These are phyloP conservation scores for Panthera leo DNA, from an alignment of 2,113 vertebrate species.

Conservation along the genomic window DNA sequence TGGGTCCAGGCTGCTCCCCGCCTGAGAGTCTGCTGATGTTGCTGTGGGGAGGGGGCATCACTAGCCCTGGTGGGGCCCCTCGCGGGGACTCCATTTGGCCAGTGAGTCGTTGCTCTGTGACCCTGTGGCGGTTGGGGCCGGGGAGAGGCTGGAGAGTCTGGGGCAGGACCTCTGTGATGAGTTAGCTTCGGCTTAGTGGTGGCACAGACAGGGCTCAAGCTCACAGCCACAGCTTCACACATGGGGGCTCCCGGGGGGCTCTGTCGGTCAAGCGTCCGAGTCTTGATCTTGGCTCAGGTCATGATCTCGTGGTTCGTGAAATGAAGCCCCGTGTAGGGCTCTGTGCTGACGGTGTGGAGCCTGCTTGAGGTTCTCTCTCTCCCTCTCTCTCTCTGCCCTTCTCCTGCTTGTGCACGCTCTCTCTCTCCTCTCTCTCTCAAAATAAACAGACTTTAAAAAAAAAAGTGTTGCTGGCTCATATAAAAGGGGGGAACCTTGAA, in stretches of 20 bases:
- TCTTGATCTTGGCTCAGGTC: too few species aligned
- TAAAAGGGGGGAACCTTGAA: too few species aligned
- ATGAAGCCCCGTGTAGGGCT: too few species aligned
- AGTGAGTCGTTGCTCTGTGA: not conserved
- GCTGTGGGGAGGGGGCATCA: too few species aligned
- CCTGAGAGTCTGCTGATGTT: not conserved
- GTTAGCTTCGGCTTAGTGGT: not conserved
- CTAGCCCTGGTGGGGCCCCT: not conserved
- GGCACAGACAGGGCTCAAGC: not conserved
- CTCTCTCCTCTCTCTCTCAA: not conserved
- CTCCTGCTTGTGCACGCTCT: not conserved
- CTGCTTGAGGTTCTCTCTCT: too few species aligned
- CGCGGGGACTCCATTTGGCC: not conserved
- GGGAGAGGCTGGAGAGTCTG: not conserved
- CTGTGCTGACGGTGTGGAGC: too few species aligned
- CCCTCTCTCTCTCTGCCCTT: too few species aligned
- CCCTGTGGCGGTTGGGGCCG: not conserved
- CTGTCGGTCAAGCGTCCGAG: too few species aligned
- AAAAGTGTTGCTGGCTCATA: too few species aligned
- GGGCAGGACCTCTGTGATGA: not conserved
- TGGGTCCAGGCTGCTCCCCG: not conserved
- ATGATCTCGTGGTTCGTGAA: too few species aligned
- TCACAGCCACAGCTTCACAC: not conserved
- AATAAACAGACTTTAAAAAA: too few species aligned
- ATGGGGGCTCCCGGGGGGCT: too few species aligned